Base-by-base conservation (phyloP, 2,797 vertebrate species). In the Lophotriccus pileatus region DNA sequence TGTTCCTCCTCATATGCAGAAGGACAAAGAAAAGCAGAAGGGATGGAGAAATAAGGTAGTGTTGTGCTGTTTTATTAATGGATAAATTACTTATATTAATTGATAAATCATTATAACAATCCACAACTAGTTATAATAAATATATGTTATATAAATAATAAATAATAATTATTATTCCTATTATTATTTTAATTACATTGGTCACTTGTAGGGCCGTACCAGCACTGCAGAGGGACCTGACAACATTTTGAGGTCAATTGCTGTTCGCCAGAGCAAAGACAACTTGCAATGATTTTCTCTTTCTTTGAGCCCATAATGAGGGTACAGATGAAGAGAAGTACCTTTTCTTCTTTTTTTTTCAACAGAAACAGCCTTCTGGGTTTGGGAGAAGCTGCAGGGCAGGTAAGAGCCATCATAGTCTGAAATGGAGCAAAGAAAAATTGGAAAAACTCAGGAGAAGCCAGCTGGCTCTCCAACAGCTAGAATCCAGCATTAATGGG, bases 1-100 rank as follows among this genome's bases (percentile, higher is more conserved):
- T 34, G 28, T 32, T 13, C 28, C 2, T 1, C 0, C 6, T 53
- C 0, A 0, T 28, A 2, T 17, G 4, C 0, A 36, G 6, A 70
- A 84, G 15, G 21, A 52, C 9, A 15, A 24, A 46, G 43, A 44
- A 23, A 7, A n/a, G 22, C 60, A 30, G 36, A 25, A 36, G 30
- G 37, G 47, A 6, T 22, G 28, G n/a, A 66, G 19, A 49, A 46
- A 50, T 0, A 15, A 30, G 36, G 6, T 14, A 28, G 1, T 59
- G 28, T 7, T n/a, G 12, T 37, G 16, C 19, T 46, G 5, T 7
- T 52, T 41, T 21, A 16, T 32, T 47, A 8, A 20, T 6, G 32
- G 55, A 9, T 28, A 36, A 76, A 37, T 55, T 20, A 25, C 2
- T 44, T 12, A 22, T 37, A 27, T 1, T 25, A 11, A n/a, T 15